These are phyloP conservation scores for Greenwoodochromis staneri DNA, from an alignment of 2,113 vertebrate genomes.

Conservation along the genomic window DNA sequence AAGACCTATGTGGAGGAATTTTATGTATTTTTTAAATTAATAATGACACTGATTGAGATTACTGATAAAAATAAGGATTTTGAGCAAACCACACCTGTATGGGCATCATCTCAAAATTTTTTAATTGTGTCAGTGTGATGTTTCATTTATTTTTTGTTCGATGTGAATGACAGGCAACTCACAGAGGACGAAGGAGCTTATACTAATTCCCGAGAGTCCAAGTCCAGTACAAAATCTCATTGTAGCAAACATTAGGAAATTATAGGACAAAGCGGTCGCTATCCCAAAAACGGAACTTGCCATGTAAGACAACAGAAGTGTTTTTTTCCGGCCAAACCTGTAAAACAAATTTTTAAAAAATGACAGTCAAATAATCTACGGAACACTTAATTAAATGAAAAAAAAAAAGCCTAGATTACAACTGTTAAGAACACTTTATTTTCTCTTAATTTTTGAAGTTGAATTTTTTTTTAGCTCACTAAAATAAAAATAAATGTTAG, in stretches of 20 bases:
- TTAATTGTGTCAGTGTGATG: background rate
- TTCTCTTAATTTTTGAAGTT: background rate
- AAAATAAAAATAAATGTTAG: background rate
- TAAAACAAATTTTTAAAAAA: background rate
- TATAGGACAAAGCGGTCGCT: slow-evolving; percentile 50
- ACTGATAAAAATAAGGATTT: background rate
- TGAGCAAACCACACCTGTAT: background rate
- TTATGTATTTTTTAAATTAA: background rate
- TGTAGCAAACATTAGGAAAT: slow-evolving; percentile 46
- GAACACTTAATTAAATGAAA: background rate
- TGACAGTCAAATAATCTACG: background rate
- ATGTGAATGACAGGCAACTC: slow-evolving; percentile 5
- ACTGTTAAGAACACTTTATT: background rate
- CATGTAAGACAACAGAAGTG: slow-evolving; percentile 55
- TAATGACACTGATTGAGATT: background rate
- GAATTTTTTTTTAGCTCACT: background rate
- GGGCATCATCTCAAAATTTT: background rate
- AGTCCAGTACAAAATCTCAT: slow-evolving; percentile 67
- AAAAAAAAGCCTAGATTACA: background rate
- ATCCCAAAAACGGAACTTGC: slow-evolving; percentile 47
- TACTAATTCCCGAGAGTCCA: slow-evolving; percentile 57
- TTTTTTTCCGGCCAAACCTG: slow-evolving; percentile 62
- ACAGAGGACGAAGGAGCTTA: slow-evolving; percentile 56
- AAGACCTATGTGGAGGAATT: slow-evolving; percentile 16
- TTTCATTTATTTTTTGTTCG: background rate